Percentiles rank a stretch among this genome's conserved stretches.
Evolutionary conservation across 2,797 vertebrate genomes (phyloP).

Genomic region (Smutsia temminckii): DNA sequence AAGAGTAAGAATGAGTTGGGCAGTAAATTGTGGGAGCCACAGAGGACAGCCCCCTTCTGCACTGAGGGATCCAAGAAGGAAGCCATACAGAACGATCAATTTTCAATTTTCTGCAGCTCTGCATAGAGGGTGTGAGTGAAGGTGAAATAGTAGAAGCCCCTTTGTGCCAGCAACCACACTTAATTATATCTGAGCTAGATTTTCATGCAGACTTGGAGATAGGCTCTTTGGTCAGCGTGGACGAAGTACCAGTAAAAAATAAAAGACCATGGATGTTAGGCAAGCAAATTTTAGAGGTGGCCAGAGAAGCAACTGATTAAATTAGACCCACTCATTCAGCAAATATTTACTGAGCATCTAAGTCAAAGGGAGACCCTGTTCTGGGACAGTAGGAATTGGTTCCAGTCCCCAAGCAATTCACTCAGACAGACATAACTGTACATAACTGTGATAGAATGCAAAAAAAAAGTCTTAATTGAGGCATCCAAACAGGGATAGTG

Average conservation of each 20-base stretch:
- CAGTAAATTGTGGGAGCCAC: not conserved
- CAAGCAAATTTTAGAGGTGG: not conserved
- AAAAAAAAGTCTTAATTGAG: not conserved
- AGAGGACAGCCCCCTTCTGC: not conserved
- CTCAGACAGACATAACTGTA: not conserved
- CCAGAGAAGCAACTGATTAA: not conserved
- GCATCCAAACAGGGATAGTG: not conserved
- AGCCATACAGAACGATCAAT: not conserved
- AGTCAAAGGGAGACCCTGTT: not conserved
- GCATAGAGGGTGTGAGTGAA: not conserved
- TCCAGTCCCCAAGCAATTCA: conserved; percentile 10
- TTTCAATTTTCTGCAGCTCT: conserved; percentile 38
- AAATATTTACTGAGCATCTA: conserved; percentile 18
- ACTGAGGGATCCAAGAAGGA: not conserved
- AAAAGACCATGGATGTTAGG: conserved; percentile 38
- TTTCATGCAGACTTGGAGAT: conserved; percentile 15
- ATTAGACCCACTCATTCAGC: not conserved
- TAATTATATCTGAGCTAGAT: conserved; percentile 26
- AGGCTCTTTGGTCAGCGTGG: not conserved
- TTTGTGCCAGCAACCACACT: not conserved
- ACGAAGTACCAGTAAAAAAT: conserved; percentile 8
- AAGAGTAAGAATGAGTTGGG: conserved; percentile 42
- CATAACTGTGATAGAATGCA: not conserved
- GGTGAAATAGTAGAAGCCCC: not conserved
- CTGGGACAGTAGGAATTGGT: not conserved